Percentiles rank a stretch among this genome's conserved stretches.
Evolutionary conservation across 2,888 invertebrate genomes (phyloP).

Genomic region (Matsumyia berberina): DNA sequence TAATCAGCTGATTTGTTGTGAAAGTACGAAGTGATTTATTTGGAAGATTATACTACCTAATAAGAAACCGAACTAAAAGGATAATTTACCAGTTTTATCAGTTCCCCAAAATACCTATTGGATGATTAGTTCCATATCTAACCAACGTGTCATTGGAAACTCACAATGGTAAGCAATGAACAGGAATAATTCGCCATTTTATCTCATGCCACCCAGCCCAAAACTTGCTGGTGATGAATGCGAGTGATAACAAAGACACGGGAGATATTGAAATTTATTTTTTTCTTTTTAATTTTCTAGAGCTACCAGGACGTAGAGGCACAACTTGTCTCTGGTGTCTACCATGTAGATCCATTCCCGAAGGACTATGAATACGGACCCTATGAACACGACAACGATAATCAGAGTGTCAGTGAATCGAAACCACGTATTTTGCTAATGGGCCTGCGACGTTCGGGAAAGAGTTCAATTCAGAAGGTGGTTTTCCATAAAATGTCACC

Average conservation of each 20-base stretch:
- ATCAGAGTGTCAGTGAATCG: slow-evolving; percentile 83
- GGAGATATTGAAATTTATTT: background rate
- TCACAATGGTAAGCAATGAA: slow-evolving; percentile 54
- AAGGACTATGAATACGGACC: slow-evolving; percentile 97
- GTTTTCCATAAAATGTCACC: slow-evolving; percentile 99
- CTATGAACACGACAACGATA: slow-evolving; percentile 92
- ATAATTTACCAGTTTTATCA: slow-evolving; percentile 9
- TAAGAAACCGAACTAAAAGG: slow-evolving; percentile 29
- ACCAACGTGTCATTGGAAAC: slow-evolving; percentile 51
- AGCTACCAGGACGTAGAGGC: slow-evolving; percentile 87
- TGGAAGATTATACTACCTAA: slow-evolving; percentile 39
- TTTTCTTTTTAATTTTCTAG: slow-evolving; percentile 79
- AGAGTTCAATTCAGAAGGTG: slow-evolving; percentile 99
- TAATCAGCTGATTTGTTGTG: slow-evolving; percentile 73
- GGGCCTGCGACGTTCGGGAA: slow-evolving; percentile 98
- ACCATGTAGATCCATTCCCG: slow-evolving; percentile 90
- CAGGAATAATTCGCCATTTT: background rate
- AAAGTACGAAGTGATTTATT: slow-evolving; percentile 74
- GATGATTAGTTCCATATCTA: slow-evolving; percentile 31
- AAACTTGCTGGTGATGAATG: slow-evolving; percentile 12
- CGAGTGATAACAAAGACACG: slow-evolving; percentile 46
- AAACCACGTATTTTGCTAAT: slow-evolving; percentile 97
- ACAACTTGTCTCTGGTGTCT: slow-evolving; percentile 80
- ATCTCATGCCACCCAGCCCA: slow-evolving; percentile 20
- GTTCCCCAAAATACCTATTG: slow-evolving; percentile 19